Conservation (phyloP, 1,140 invertebrate species). For the Telenomus remus region DNA sequence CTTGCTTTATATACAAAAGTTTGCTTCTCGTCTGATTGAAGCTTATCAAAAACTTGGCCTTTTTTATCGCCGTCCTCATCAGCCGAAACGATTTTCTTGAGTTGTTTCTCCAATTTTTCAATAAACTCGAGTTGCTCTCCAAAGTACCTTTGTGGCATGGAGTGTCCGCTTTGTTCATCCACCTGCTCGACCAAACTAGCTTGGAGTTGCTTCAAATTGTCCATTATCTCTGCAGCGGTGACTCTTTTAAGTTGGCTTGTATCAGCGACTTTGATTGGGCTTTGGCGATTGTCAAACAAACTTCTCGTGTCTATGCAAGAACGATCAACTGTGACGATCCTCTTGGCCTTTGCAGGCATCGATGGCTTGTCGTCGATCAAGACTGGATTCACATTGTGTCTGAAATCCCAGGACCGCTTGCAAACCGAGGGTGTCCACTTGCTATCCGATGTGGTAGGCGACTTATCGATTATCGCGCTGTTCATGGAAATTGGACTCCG, state of each 20-base stretch:
- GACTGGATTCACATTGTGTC: slow-evolving; percentile 66
- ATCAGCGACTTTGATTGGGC: background rate
- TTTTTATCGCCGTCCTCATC: slow-evolving; percentile 61
- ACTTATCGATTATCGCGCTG: slow-evolving; percentile 69
- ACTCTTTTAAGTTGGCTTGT: slow-evolving; percentile 53
- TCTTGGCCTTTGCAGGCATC: slow-evolving; percentile 61
- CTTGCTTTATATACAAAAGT: background rate
- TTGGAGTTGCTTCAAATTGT: slow-evolving; percentile 64
- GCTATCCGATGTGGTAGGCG: slow-evolving; percentile 18
- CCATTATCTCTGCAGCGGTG: slow-evolving; percentile 61
- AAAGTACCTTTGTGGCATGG: slow-evolving; percentile 81
- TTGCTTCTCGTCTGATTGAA: background rate
- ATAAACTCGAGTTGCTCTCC: slow-evolving; percentile 83
- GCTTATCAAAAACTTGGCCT: background rate
- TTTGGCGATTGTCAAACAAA: slow-evolving; percentile 65
- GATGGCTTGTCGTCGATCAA: slow-evolving; percentile 68
- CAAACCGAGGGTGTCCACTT: slow-evolving; percentile 37
- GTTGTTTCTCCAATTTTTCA: slow-evolving; percentile 72
- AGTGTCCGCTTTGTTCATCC: slow-evolving; percentile 72
- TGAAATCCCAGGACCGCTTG: slow-evolving; percentile 46
- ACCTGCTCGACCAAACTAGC: slow-evolving; percentile 63
- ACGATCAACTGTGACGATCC: slow-evolving; percentile 65
- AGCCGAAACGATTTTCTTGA: slow-evolving; percentile 64
- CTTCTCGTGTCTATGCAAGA: slow-evolving; percentile 72
- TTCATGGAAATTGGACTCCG: slow-evolving; percentile 65